Base-by-base conservation (phyloP, 1,140 invertebrate species). In the Hermatobates lingyangjiaoensis region DNA sequence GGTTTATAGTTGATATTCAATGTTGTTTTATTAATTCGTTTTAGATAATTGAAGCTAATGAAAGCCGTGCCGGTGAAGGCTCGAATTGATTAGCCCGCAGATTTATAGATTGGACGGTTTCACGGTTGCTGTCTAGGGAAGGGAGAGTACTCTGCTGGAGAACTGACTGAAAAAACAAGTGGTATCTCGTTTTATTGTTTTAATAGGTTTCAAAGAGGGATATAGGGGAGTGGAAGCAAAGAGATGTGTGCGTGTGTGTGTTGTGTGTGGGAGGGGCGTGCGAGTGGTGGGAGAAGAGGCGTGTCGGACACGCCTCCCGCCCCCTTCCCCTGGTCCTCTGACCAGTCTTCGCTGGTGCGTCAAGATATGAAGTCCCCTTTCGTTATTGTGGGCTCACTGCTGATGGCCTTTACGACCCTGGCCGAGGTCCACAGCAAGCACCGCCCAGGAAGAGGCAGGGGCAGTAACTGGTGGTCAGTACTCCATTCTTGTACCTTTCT, bases 391-490 rank as follows among this genome's bases (percentile, higher is more conserved):
- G 45, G 53, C 30, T 30, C 42, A 26, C 45, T 57, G 12, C 52
- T 59, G 18, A 50, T 50, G 55, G 57, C 56, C 27, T 45, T 57
- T 20, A 40, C 48, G 47, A 47, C 50, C 20, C 52, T 51, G 20
- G 49, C 53, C 24, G 49, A 57, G 25, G 51, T 48, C 18, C 48
- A 53, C 15, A 50, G 45, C 39, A 54, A 52, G 48, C 48, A 51
- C 30, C 53, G 51, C 30, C 38, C 38, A 4, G 59, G 61, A 5
- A 52, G 63, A 42, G 62, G 64, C 50, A 46, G 63, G 39, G 62
- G 63, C 26, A 62, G 60, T 55, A 64, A 63, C 57, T 65, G 64
- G 64, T 65, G 64, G 64, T 65, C 58, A 59, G 64, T 62, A 46
- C 23, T 3, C 27, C 25, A 20, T 3, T 14, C 27, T 3, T 46